phyloP scores from a whole-genome alignment of 2,797 vertebrate species.

The Triplophysa yarkandensis region DNA sequence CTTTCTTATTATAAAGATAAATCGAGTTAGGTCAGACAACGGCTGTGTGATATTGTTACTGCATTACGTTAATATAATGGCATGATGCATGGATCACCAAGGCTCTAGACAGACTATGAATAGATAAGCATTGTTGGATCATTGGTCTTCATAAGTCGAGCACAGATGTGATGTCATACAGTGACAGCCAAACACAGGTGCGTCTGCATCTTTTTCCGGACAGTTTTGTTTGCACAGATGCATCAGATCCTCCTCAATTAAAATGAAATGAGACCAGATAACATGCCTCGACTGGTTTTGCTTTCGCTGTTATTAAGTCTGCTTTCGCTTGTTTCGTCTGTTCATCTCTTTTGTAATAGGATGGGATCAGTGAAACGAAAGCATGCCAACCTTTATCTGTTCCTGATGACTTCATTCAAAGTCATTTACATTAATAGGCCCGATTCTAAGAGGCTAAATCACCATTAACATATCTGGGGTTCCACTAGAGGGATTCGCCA shows the following conservation, averaged over 20 bases:
- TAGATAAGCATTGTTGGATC: conserved; percentile 10
- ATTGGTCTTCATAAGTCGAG: conserved; percentile 25
- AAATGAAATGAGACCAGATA: conserved; percentile 47
- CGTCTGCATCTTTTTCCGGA: conserved; percentile 26
- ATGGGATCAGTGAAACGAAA: neutral
- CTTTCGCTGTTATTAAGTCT: neutral
- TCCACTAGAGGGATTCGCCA: conserved; percentile 38
- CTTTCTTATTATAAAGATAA: neutral
- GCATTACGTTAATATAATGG: neutral
- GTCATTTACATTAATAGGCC: conserved; percentile 37
- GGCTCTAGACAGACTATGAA: conserved; percentile 1
- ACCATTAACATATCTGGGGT: conserved; percentile 29
- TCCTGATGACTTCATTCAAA: conserved; percentile 16
- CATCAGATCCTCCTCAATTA: conserved; percentile 31
- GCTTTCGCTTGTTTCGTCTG: conserved; percentile 40
- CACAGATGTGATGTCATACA: conserved; percentile 34
- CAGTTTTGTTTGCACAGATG: conserved; percentile 49
- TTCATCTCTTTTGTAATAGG: neutral
- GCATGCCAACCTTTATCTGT: neutral
- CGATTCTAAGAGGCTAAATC: conserved; percentile 23
- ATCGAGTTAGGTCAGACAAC: neutral
- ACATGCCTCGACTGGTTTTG: conserved; percentile 32
- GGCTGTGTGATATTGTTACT: neutral
- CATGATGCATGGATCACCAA: neutral
- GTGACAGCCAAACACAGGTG: conserved; percentile 44